Conservation (phyloP, 2,888 invertebrate species). For the Mamestra brassicae region DNA sequence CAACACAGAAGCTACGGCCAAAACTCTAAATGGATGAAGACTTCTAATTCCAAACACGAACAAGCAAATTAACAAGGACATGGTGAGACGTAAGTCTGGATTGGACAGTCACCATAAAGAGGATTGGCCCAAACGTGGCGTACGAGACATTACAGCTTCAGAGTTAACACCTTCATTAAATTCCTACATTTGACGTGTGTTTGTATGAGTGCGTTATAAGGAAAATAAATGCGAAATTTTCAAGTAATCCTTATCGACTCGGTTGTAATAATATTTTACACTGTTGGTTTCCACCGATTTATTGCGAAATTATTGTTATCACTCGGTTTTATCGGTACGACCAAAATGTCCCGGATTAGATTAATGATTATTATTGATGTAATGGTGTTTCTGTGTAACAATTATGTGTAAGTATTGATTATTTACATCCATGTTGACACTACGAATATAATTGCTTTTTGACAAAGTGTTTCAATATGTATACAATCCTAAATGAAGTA, state of each 20-base stretch:
- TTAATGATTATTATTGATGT: conserved; percentile 54
- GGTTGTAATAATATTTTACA: conserved; percentile 24
- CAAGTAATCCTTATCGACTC: conserved; percentile 40
- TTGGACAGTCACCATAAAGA: conserved; percentile 85
- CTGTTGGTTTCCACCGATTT: conserved; percentile 23
- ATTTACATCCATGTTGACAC: conserved; percentile 6
- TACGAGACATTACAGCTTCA: conserved; percentile 75
- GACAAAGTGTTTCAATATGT: conserved; percentile 1
- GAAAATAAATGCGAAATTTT: conserved; percentile 34
- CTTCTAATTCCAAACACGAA: conserved; percentile 53
- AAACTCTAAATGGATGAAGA: conserved; percentile 85
- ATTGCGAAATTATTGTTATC: conserved; percentile 55
- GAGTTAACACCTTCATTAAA: conserved; percentile 80
- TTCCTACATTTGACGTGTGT: conserved; percentile 23
- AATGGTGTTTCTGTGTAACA: conserved; percentile 34
- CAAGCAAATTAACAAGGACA: conserved; percentile 27
- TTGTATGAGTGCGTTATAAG: conserved; percentile 18
- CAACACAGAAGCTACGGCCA: conserved; percentile 85
- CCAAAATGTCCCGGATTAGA: conserved; percentile 60
- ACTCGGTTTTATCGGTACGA: conserved; percentile 52
- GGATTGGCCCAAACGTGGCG: conserved; percentile 87
- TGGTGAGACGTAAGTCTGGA: conserved; percentile 67
- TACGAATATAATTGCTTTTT: not conserved
- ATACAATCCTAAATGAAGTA: conserved; percentile 1
- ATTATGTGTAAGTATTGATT: conserved; percentile 22